Conservation (phyloP, 2,797 vertebrate genomes). For the Danio choprae region DNA sequence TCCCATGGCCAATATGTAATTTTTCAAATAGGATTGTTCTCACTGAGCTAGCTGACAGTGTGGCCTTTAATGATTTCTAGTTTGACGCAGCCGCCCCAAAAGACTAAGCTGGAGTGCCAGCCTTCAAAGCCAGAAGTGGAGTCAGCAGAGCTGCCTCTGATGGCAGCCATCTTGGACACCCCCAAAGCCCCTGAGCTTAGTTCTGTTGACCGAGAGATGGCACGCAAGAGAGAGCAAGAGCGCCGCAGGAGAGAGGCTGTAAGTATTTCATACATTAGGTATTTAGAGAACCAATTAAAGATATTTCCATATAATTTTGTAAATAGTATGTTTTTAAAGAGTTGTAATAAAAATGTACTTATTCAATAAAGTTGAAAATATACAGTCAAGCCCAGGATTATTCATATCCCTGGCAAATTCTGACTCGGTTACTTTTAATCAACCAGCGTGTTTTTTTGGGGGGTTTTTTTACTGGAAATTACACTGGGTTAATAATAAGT, state of each 20-base stretch:
- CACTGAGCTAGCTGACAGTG: constrained; percentile 31
- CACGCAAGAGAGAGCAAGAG: constrained; percentile 88
- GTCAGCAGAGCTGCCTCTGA: constrained; percentile 62
- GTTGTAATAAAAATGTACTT: no score
- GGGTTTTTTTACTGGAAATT: no score
- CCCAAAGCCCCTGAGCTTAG: constrained; percentile 59
- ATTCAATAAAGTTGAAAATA: no score
- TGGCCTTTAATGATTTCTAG: constrained; percentile 48
- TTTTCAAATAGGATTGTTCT: constrained; percentile 1
- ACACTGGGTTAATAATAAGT: no score
- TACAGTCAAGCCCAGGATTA: no score
- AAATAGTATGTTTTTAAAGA: no score
- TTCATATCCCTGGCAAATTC: no score
- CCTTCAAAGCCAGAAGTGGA: constrained; percentile 59
- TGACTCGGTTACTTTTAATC: no score
- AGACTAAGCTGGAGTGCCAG: constrained; percentile 46
- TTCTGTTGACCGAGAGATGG: constrained; percentile 76
- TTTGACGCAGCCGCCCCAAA: constrained; percentile 41
- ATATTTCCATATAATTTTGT: no score
- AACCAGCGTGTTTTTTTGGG: no score
- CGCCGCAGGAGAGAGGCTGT: constrained; percentile 88
- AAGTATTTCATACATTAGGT: constrained; percentile 67
- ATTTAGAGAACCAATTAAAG: no score
- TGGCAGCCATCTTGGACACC: constrained; percentile 57
- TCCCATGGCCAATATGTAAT: neutral